phyloP scores from a whole-genome alignment of 2,888 invertebrate species.

The Synergus japonicus region DNA sequence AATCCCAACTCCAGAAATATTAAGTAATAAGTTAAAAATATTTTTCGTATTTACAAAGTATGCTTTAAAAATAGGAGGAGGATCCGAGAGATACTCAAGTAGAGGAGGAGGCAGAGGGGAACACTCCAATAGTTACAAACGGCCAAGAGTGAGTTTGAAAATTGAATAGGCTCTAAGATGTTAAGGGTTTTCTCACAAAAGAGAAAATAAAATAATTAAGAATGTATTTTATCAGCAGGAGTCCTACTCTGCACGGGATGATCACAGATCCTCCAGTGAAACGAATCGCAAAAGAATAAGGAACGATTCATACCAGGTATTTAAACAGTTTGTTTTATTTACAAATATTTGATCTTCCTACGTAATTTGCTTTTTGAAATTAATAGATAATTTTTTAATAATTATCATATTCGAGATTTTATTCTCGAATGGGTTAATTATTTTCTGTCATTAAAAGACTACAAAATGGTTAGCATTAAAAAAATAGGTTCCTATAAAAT shows the following conservation, averaged over 20 bases:
- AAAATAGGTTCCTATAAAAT: background rate
- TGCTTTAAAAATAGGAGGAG: constrained; percentile 51
- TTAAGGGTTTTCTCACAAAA: background rate
- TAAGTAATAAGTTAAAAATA: background rate
- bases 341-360: background rate
- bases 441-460: background rate
- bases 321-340: constrained; percentile 43
- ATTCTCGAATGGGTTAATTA: constrained; percentile 3
- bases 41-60: background rate
- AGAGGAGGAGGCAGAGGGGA: constrained; percentile 72
- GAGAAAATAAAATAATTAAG: background rate
- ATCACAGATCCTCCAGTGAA: constrained; percentile 73
- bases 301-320: constrained; percentile 74
- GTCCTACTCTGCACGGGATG: constrained; percentile 72
- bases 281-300: constrained; percentile 71
- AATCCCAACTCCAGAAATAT: background rate
- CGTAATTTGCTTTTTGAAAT: background rate
- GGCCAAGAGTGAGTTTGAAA: constrained; percentile 67
- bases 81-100: constrained; percentile 72
- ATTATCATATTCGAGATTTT: background rate
- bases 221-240: constrained; percentile 59
- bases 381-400: background rate
- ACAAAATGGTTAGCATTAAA: background rate
- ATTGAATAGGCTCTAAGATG: background rate
- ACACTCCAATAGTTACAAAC: constrained; percentile 72